A percentile compares a stretch with the other conserved stretches of the same genome.
These are phyloP conservation scores for Drosophila insularis DNA, from an alignment of 1,140 invertebrate species.

Conservation along the genomic window DNA sequence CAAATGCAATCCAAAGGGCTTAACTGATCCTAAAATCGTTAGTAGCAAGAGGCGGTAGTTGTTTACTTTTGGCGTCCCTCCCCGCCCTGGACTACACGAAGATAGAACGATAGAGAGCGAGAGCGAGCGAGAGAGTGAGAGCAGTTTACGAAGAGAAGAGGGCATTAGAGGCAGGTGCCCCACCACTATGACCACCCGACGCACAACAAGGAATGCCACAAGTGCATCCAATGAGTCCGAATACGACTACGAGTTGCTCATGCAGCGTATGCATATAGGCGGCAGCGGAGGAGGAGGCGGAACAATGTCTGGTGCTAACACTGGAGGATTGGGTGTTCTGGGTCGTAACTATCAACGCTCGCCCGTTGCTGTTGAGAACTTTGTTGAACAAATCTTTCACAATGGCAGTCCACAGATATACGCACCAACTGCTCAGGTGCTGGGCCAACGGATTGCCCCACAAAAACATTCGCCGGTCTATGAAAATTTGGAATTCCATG, in stretches of 20 bases:
- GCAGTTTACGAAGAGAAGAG: neutral
- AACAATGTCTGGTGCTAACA: neutral
- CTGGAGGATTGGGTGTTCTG: neutral
- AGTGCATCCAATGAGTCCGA: slow-evolving; percentile 52
- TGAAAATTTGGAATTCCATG: slow-evolving; percentile 91
- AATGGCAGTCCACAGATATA: slow-evolving; percentile 60
- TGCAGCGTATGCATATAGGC: slow-evolving; percentile 74
- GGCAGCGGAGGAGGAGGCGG: slow-evolving; percentile 12
- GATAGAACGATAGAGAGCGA: neutral
- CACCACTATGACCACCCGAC: slow-evolving; percentile 65
- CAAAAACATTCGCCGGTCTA: slow-evolving; percentile 87
- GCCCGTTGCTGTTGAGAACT: slow-evolving; percentile 62
- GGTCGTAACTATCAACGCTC: slow-evolving; percentile 51
- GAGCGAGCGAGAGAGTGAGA: neutral
- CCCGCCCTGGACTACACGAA: neutral
- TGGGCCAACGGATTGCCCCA: slow-evolving; percentile 64
- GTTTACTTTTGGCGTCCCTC: slow-evolving; percentile 8
- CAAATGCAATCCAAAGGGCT: slow-evolving; percentile 4
- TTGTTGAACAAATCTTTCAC: slow-evolving; percentile 83
- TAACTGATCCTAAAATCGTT: neutral
- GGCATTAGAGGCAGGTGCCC: slow-evolving; percentile 11
- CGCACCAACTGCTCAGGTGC: slow-evolving; percentile 62
- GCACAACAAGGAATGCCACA: slow-evolving; percentile 62
- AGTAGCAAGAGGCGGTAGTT: neutral
- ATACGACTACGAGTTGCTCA: slow-evolving; percentile 75